These are phyloP conservation scores for Malurus melanocephalus DNA, from an alignment of 2,113 vertebrate species.

Conservation along the genomic window DNA sequence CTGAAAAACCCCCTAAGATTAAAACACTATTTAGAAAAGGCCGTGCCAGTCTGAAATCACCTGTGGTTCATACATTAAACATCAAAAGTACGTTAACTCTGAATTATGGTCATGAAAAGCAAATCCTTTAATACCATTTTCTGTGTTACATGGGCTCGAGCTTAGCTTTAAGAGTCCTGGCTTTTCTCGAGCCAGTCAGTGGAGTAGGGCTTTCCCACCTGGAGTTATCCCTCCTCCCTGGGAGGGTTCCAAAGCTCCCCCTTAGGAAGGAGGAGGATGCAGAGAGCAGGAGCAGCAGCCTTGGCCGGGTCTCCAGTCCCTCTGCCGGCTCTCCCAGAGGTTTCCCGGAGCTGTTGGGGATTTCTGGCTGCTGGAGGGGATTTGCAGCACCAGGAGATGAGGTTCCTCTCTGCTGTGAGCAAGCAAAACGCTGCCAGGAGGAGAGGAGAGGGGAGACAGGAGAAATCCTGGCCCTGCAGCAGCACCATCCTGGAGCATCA, in stretches of 20 bases:
- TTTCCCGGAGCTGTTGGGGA: not conserved
- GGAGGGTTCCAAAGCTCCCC: not conserved
- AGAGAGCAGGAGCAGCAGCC: not conserved
- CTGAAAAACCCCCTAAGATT: conserved; percentile 66
- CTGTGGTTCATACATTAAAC: conserved; percentile 82
- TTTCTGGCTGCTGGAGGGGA: not conserved
- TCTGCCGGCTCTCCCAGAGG: not conserved
- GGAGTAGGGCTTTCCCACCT: not conserved
- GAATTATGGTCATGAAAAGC: conserved; percentile 80
- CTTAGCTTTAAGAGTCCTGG: conserved; percentile 63
- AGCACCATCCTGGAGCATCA: fast-evolving
- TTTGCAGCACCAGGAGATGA: not conserved
- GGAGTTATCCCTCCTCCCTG: not conserved
- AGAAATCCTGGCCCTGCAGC: fast-evolving
- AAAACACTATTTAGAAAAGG: conserved; percentile 81
- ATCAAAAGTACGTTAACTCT: conserved; percentile 80
- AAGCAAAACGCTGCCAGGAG: not conserved
- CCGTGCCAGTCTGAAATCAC: conserved; percentile 72
- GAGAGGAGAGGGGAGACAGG: not conserved
- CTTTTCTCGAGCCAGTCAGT: not conserved
- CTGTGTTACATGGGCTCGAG: conserved; percentile 65
- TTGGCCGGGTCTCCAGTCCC: fast-evolving
- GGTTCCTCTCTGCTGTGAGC: fast-evolving
- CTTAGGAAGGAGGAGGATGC: not conserved
- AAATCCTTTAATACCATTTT: conserved; percentile 78